A percentile compares a stretch with the other conserved stretches of the same genome.
Evolutionary conservation across 2,888 invertebrate species (phyloP).

Genomic region (Scaptodrosophila latifasciaeformis): DNA sequence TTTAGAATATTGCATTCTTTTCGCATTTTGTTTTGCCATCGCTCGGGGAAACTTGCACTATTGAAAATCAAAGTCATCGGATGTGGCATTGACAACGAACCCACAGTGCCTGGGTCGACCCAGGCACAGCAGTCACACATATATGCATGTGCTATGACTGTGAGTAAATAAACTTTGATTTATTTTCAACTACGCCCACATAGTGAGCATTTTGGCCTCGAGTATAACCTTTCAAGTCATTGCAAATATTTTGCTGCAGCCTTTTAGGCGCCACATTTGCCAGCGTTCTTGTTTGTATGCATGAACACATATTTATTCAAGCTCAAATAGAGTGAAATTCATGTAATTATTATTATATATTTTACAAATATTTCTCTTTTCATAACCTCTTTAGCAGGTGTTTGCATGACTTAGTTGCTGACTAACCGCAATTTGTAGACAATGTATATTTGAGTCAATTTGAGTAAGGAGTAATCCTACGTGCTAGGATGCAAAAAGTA

Average conservation of each 20-base stretch:
- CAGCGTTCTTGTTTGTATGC: constrained; percentile 12
- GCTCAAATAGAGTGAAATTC: constrained; percentile 33
- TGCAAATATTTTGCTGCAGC: constrained; percentile 35
- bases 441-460: constrained; percentile 39
- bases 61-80: constrained; percentile 51
- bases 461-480: constrained; percentile 26
- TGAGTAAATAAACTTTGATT: constrained; percentile 64
- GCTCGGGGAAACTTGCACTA: constrained; percentile 58
- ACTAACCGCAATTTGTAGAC: constrained; percentile 28
- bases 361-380: too few relatives aligned
- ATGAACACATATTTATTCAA: constrained; percentile 41
- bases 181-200: constrained; percentile 45
- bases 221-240: constrained; percentile 47
- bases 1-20: constrained; percentile 25
- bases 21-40: too few relatives aligned
- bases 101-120: neutral
- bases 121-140: neutral
- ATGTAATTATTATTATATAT: too few relatives aligned
- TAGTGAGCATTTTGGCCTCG: constrained; percentile 8
- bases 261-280: constrained; percentile 9
- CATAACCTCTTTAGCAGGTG: too few relatives aligned
- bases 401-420: neutral
- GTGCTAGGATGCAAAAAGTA: constrained; percentile 19
- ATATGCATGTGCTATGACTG: constrained; percentile 35
- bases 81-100: constrained; percentile 33